Conservation (phyloP, 1,140 invertebrate species). For the Cylas formicarius region DNA sequence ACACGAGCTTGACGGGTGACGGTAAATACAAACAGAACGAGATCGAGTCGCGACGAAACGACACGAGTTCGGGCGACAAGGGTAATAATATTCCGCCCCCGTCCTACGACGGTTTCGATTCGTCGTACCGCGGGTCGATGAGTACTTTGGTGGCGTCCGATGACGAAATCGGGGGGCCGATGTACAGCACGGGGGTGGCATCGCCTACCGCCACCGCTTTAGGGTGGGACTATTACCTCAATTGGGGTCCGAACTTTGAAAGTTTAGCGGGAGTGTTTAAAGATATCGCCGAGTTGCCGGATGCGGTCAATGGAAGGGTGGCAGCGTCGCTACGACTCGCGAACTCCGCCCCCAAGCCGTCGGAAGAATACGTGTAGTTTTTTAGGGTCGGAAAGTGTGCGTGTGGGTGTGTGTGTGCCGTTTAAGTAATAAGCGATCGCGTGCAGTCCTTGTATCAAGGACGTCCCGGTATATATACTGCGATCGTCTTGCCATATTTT, state of each 20-base stretch:
- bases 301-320: conserved; percentile 60
- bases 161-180: conserved; percentile 69
- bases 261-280: conserved; percentile 92
- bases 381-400: no score
- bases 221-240: conserved; percentile 89
- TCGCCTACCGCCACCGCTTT: conserved; percentile 65
- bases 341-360: conserved; percentile 59
- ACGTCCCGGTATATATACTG: no score
- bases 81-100: conserved; percentile 59
- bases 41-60: conserved; percentile 52
- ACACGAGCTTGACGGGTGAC: conserved; percentile 72
- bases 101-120: conserved; percentile 88
- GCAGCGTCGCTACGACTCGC: conserved; percentile 58
- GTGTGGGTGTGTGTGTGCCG: no score
- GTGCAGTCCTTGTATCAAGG: no score
- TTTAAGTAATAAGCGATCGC: no score
- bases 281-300: conserved; percentile 90
- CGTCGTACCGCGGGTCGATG: conserved; percentile 84
- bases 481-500: no score
- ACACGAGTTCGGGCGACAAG: conserved; percentile 47
- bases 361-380: conserved; percentile 71
- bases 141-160: conserved; percentile 89
- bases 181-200: conserved; percentile 70
- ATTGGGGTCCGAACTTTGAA: conserved; percentile 94
- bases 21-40: conserved; percentile 74